Base-by-base conservation (phyloP, 2,888 invertebrate species). In the Meiosimyza platycephala region DNA sequence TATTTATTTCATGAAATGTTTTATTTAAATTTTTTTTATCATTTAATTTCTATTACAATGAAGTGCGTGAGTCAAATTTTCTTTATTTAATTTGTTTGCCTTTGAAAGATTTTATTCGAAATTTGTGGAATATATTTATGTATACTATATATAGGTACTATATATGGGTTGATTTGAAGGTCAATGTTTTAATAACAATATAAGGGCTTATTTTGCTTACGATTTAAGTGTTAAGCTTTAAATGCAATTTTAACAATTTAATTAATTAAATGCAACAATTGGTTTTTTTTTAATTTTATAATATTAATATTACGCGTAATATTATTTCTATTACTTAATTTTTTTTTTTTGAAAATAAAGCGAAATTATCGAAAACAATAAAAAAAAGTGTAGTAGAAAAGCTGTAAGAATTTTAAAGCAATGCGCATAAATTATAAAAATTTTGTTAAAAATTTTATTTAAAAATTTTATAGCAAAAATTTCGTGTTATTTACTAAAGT, bases 221-320 rank as follows among this genome's bases (percentile, higher is more conserved):
- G 18, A 54, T 55, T 66, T 65, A 63, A 51, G 48, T 75, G 51
- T 67, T 63, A 55, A 50, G 68, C 51, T 13, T 77, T 71, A 75
- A 77, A 79, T 78, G 77, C 76, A 77, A 63, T 77, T 76, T 77
- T 76, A 79, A 75, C 75, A 76, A 78, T 75, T 60, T 11, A 55
- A 74, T 68, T 75, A 75, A 76, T 74, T 50, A 65, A 67, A 62
- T 54, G 54, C 72, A 77, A 75, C 77, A 74, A 75, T 68, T 65
- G 48, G 22, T 67, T 63, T 74, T 57, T 1, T 33, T 62, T 62
- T 47, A n/a, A 22, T 65, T 64, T 51, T 54, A 55, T 47, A 50
- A 48, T 47, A 40, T 67, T 48, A 54, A 22, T 54, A n/a, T 54
- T 69, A 40, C 51, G 16, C 55, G 22, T 11, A 51, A 52, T 57